These are phyloP conservation scores for Gnathonemus echidnorhynchus DNA, from an alignment of 2,113 vertebrate genomes.

Conservation along the genomic window DNA sequence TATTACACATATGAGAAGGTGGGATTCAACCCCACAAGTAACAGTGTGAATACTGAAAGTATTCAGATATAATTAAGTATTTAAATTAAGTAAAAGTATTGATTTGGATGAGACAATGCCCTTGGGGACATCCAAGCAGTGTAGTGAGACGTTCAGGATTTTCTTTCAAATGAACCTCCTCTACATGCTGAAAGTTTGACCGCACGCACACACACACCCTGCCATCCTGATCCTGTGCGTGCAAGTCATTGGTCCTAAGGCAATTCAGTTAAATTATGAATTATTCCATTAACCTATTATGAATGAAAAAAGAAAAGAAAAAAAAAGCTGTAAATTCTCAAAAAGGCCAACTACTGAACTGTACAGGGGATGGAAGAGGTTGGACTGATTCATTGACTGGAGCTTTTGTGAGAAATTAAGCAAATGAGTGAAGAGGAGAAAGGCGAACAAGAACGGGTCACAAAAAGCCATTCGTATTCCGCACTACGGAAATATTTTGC, in stretches of 20 bases:
- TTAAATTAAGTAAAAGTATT: neutral
- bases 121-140: no score
- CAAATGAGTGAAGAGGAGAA: no score
- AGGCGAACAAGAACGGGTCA: no score
- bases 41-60: neutral
- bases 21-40: neutral
- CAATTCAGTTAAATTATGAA: neutral
- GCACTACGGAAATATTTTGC: no score
- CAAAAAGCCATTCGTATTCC: no score
- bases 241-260: neutral
- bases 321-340: neutral
- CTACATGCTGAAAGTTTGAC: no score
- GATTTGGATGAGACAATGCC: neutral
- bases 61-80: neutral
- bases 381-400: no score
- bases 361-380: neutral
- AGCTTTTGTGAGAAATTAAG: no score
- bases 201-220: no score
- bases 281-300: neutral
- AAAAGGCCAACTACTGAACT: neutral
- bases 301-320: no score
- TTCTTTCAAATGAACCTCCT: no score
- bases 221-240: neutral
- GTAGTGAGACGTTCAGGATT: no score
- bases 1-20: neutral